phyloP scores from a whole-genome alignment of 2,113 vertebrate species.

The Petaurus breviceps region DNA sequence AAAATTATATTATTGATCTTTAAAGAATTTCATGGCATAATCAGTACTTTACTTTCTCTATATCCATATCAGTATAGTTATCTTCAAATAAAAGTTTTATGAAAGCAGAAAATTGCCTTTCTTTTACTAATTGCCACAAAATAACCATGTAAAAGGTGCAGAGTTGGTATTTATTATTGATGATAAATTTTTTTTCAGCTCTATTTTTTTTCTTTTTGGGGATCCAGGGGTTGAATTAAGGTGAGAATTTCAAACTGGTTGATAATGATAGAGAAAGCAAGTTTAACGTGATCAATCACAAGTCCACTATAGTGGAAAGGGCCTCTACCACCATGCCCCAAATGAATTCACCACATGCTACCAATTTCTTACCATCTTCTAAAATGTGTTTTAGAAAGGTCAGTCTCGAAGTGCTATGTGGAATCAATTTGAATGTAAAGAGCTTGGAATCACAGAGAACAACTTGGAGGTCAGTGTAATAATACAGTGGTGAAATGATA shows the following conservation, averaged over 20 bases:
- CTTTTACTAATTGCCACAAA: not conserved
- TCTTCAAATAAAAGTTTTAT: not conserved
- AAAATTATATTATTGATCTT: not conserved
- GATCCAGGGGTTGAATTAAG: not conserved
- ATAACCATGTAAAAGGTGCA: not conserved
- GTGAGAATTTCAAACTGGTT: not conserved
- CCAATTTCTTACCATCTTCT: not conserved
- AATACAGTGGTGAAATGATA: not conserved
- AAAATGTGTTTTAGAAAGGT: not conserved
- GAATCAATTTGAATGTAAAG: not conserved
- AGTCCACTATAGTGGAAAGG: not conserved
- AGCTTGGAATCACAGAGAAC: not conserved
- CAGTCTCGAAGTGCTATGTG: not conserved
- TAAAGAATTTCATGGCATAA: not conserved
- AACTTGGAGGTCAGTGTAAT: not conserved
- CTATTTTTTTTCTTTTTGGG: not conserved
- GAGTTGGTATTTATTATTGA: not conserved
- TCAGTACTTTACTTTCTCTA: not conserved
- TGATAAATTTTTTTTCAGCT: not conserved
- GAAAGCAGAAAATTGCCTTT: conserved; percentile 8
- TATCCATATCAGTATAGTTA: not conserved
- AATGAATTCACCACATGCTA: not conserved
- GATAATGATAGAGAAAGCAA: not conserved
- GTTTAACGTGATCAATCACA: not conserved
- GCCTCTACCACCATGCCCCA: not conserved